These are phyloP conservation scores for Berghia stephanieae DNA, from an alignment of 1,140 invertebrate genomes.

Conservation along the genomic window DNA sequence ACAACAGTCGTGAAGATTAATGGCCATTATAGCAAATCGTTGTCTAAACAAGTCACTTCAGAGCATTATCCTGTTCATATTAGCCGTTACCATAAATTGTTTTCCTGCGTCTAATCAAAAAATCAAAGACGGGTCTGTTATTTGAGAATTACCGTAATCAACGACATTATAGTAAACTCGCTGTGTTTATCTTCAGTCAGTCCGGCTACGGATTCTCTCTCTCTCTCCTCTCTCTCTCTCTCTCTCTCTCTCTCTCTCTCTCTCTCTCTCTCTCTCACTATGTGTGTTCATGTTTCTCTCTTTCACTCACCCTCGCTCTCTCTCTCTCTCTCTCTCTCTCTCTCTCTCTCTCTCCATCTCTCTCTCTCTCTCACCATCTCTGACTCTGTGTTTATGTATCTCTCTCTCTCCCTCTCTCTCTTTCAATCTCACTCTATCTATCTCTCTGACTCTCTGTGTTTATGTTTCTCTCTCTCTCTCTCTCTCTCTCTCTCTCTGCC, in stretches of 20 bases:
- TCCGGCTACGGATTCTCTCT: not conserved
- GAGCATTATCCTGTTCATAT: too few species aligned
- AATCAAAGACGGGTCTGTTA: too few species aligned
- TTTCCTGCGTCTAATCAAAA: too few species aligned
- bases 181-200: constrained; percentile 12
- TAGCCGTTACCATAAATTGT: too few species aligned
- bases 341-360: not conserved
- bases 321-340: not conserved
- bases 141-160: constrained; percentile 22
- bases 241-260: not conserved
- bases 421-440: too few species aligned
- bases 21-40: too few species aligned
- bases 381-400: not conserved
- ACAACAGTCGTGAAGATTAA: too few species aligned
- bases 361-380: not conserved
- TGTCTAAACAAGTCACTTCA: too few species aligned
- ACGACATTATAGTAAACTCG: constrained; percentile 9
- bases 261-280: not conserved
- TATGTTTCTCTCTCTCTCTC: too few species aligned
- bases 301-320: not conserved
- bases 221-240: not conserved
- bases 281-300: not conserved
- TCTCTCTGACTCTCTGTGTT: too few species aligned
- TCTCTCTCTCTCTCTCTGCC: not conserved
- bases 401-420: too few species aligned